These are phyloP conservation scores for Oceanites oceanicus DNA, from an alignment of 2,113 vertebrate species.

Conservation along the genomic window DNA sequence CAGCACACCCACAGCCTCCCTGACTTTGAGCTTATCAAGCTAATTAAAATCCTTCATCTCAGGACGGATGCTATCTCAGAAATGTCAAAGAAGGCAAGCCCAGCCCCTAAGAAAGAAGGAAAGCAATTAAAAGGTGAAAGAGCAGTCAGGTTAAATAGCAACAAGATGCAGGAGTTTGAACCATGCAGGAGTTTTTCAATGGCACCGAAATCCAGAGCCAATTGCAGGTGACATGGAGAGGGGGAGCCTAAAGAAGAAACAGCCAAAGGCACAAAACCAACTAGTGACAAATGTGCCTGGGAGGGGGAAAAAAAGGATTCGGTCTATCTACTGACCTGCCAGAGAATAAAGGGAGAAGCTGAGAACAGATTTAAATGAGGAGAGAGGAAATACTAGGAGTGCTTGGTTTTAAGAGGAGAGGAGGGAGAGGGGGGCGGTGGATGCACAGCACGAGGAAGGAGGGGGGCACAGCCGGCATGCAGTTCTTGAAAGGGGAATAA, in stretches of 20 bases:
- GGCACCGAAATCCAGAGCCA: background rate
- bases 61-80: background rate
- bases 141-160: background rate
- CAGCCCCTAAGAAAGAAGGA: background rate
- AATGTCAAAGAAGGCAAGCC: background rate
- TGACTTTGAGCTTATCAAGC: background rate
- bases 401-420: background rate
- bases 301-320: background rate
- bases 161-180: background rate
- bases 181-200: background rate
- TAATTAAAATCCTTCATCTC: constrained; percentile 1
- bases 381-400: background rate
- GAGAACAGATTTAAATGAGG: background rate
- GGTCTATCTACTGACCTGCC: background rate
- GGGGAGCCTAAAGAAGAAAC: background rate
- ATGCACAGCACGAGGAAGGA: fast-evolving
- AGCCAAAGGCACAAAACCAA: background rate
- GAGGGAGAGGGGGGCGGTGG: fast-evolving
- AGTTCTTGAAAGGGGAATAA: no score
- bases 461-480: fast-evolving
- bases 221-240: background rate
- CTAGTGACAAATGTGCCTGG: background rate
- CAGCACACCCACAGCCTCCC: background rate
- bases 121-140: background rate
- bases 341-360: background rate